These are phyloP conservation scores for Datnioides undecimradiatus DNA, from an alignment of 2,113 vertebrate genomes.

Conservation along the genomic window DNA sequence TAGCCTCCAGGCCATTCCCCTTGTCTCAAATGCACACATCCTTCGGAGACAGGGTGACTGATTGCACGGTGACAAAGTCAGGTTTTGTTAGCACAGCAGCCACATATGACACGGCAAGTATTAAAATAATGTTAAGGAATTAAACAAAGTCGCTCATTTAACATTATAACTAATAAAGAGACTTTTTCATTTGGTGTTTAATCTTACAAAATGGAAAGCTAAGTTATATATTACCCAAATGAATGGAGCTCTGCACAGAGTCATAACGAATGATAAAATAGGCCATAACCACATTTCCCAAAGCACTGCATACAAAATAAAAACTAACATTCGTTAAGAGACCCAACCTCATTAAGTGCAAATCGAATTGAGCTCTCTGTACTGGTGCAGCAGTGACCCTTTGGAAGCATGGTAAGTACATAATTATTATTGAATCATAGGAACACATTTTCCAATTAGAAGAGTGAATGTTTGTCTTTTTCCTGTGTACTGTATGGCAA, in stretches of 20 bases:
- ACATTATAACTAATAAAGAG: background rate
- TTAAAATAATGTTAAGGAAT: slow-evolving; percentile 1
- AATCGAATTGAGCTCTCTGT: slow-evolving; percentile 46
- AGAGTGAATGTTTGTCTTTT: slow-evolving; percentile 56
- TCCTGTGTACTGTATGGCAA: slow-evolving; percentile 31
- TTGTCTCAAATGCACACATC: slow-evolving; percentile 1
- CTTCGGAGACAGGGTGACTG: slow-evolving; percentile 45
- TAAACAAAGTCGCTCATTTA: background rate
- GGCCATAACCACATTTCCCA: slow-evolving; percentile 58
- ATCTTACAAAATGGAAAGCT: slow-evolving; percentile 25
- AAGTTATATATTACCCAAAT: slow-evolving; percentile 31
- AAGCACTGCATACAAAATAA: slow-evolving; percentile 63
- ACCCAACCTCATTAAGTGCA: slow-evolving; percentile 71
- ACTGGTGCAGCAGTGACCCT: slow-evolving; percentile 56
- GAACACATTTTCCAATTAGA: slow-evolving; percentile 71
- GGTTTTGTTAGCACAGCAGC: slow-evolving; percentile 20
- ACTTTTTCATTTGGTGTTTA: background rate
- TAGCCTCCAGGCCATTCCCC: slow-evolving; percentile 4
- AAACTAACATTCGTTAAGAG: slow-evolving; percentile 58
- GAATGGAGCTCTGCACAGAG: slow-evolving; percentile 33
- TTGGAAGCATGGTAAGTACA: slow-evolving; percentile 50
- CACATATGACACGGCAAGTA: background rate
- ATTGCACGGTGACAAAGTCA: slow-evolving; percentile 21
- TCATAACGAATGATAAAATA: slow-evolving; percentile 49
- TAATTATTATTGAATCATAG: slow-evolving; percentile 70